Percentiles rank a stretch among this genome's conserved stretches.
Evolutionary conservation across 2,888 invertebrate species (phyloP).

Genomic region (Eulithis testata): DNA sequence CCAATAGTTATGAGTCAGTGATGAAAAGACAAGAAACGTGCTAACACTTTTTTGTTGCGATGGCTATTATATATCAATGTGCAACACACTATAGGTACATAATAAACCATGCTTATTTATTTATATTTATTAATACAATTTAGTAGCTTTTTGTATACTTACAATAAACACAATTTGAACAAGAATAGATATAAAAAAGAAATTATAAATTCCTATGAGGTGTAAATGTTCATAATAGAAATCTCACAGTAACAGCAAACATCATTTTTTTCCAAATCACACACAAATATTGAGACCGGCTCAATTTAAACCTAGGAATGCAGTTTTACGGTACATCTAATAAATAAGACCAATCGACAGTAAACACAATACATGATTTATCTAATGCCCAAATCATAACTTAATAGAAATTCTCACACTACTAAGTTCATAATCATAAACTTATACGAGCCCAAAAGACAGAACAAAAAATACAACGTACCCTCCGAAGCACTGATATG

Average conservation of each 20-base stretch:
- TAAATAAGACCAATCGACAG: constrained; percentile 27
- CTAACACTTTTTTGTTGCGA: constrained; percentile 12
- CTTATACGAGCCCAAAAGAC: neutral
- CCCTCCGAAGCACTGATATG: no score
- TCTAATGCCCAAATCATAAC: constrained; percentile 29
- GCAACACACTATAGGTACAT: constrained; percentile 8
- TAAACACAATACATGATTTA: constrained; percentile 25
- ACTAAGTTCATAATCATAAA: neutral
- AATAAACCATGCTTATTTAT: neutral
- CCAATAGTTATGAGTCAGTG: no score
- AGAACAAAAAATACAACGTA: no score
- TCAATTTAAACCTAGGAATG: constrained; percentile 57
- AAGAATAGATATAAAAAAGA: neutral
- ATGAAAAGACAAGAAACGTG: constrained; percentile 7
- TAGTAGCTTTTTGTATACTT: constrained; percentile 12
- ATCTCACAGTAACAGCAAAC: neutral
- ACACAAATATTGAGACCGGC: constrained; percentile 52
- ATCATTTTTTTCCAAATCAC: constrained; percentile 18
- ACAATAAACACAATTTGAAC: neutral
- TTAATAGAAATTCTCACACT: constrained; percentile 5
- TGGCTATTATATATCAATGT: constrained; percentile 8
- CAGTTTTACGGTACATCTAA: constrained; percentile 39
- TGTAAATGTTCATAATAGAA: no score
- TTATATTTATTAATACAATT: constrained; percentile 5
- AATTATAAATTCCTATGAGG: no score